phyloP scores from a whole-genome alignment of 2,113 vertebrate genomes.

The Paralichthys olivaceus region DNA sequence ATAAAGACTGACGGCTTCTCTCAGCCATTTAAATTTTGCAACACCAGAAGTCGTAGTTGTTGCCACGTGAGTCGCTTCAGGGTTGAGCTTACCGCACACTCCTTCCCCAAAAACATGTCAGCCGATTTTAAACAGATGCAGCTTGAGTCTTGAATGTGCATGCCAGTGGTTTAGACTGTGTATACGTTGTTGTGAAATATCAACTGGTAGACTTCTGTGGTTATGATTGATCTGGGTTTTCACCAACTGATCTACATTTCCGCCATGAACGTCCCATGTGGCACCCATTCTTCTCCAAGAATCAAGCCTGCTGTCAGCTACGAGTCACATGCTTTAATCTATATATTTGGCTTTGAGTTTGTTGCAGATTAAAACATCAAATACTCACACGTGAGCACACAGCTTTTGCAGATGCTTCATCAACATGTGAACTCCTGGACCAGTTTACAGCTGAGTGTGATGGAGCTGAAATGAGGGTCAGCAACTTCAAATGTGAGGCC shows the following conservation, averaged over 20 bases:
- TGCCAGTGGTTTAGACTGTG: conserved; percentile 17
- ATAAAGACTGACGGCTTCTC: background rate
- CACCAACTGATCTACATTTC: conserved; percentile 22
- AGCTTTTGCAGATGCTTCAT: background rate
- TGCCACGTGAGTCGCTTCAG: background rate
- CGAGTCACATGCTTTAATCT: background rate
- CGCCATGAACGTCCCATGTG: background rate
- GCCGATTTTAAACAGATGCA: conserved; percentile 16
- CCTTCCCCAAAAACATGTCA: background rate
- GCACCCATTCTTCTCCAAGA: background rate
- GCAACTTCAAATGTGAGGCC: background rate
- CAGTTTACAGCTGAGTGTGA: conserved; percentile 21
- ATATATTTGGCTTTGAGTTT: background rate
- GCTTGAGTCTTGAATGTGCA: background rate
- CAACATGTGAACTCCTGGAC: conserved; percentile 6
- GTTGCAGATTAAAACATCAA: background rate
- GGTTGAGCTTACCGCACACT: background rate
- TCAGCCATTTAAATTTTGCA: background rate
- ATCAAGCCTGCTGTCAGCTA: background rate
- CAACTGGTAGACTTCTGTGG: background rate
- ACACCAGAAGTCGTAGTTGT: background rate
- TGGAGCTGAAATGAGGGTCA: background rate
- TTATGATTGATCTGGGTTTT: conserved; percentile 1
- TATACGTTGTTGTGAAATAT: conserved; percentile 13
- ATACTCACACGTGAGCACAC: background rate